Conservation (phyloP, 2,797 vertebrate genomes). For the Chiroxiphia lanceolata region DNA sequence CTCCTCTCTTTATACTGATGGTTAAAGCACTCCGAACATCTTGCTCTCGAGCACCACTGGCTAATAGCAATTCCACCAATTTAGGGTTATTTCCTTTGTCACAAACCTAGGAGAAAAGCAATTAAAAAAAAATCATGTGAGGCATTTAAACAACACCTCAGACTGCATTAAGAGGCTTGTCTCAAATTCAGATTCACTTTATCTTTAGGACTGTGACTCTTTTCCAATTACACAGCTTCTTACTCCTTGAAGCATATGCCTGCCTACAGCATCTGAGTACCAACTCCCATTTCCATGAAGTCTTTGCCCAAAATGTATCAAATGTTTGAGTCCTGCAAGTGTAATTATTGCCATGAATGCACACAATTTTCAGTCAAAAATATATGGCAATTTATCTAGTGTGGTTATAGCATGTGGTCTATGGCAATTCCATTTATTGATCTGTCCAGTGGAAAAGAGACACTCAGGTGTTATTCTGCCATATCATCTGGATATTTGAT, state of each 20-base stretch:
- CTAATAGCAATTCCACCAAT: slow-evolving; percentile 88
- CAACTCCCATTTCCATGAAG: background rate
- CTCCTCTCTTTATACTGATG: slow-evolving; percentile 82
- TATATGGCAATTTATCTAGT: background rate
- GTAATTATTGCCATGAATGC: background rate
- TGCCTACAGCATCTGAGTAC: background rate
- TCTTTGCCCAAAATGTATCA: background rate
- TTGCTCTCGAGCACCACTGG: slow-evolving; percentile 85
- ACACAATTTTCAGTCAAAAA: background rate
- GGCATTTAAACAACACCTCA: background rate
- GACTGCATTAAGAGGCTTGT: background rate
- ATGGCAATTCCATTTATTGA: background rate
- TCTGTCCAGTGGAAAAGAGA: background rate
- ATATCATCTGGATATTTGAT: background rate
- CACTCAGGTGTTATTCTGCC: background rate
- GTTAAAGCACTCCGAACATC: slow-evolving; percentile 87
- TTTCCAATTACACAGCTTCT: background rate
- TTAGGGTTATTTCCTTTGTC: slow-evolving; percentile 85
- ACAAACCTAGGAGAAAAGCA: slow-evolving; percentile 83
- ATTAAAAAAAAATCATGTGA: background rate
- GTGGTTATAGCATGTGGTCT: background rate
- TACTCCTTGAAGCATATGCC: background rate
- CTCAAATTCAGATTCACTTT: background rate
- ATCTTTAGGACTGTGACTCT: background rate
- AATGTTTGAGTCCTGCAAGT: background rate